Base-by-base conservation (phyloP, 2,888 invertebrate genomes). In the Sericinus montela region DNA sequence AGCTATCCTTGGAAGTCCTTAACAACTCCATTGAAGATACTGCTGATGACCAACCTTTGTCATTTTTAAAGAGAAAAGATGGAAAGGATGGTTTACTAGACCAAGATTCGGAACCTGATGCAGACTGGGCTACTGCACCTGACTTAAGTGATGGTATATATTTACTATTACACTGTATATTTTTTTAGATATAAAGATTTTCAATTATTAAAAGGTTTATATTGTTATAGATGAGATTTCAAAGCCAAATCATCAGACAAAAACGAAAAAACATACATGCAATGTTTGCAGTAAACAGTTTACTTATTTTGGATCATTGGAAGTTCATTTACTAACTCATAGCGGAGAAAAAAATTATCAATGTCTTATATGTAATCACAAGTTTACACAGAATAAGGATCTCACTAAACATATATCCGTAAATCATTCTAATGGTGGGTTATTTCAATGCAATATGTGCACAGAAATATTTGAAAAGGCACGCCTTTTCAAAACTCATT, bases 401-500 rank as follows among this genome's bases (percentile, higher is more conserved):
- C 44, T 86, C 0, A 82, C 76, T 0, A 72, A 69, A 54, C 87
- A 87, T 35, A 81, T 82, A 15, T 59, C 59, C 0, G 51, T 58
- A 1, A 59, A 51, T 1, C 86, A 87, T 14, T 60, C 60, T 0
- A 62, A 69, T 0, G 63, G 74, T 2, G 67, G 69, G 0, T 48
- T 54, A 14, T 86, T 67, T 16, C 72, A 75, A 0, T 87, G 86
- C 42, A 79, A 68, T 0, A 49, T 76, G 0, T 87, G 87, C 48
- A 44, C 62, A 0, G 71, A 78, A 32, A 53, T 48, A 0, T 80
- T 80, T 32, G 78, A 79, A 0, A 80, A 76, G 41, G 68, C 78
- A 0, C 59, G 69, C 0, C 54, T 76, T 0, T 45, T 87, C 2
- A 86, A 82, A 57, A 80, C 72, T 39, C 87, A 87, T 39, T 25